Evolutionary conservation across 2,888 invertebrate genomes (phyloP), one percentile per base, ranked within the genome.

Genomic region (Pinctada fucata): DNA sequence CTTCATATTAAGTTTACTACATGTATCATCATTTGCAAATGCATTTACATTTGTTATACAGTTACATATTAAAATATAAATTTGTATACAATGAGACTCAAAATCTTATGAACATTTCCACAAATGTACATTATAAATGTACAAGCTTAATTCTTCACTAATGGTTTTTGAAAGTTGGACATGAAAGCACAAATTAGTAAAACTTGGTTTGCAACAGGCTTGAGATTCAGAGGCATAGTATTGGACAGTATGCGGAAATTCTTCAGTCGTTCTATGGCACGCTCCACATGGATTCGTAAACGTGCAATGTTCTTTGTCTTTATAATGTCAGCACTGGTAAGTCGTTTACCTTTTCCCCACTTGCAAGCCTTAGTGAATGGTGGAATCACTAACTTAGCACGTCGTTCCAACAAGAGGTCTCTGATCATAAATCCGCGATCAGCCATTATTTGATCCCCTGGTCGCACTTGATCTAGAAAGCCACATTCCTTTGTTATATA

Each of bases 381-480:
- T 2, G 71, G 76, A 2, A 76, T 76, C 6, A 49, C 47, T 10
- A 76, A 45, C n/a, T 6, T 63, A 8, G 76, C 64, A 16, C 31
- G n/a, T 13, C 71, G 8, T 13, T 71, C 49, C 6, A 64, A 6
- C 31, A 76, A 50, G 13, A 76, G 51, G 50, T 76, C 63, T 31
- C 76, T 58, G 16, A 75, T 58, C 3, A 63, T n/a, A 50, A 75
- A 75, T 49, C 75, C 75, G 6, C 75, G 50, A 31, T 75, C 75
- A 49, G 71, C 78, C 73, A 75, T 79, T 10, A 71, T 50, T 13
- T 79, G 71, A 75, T 79, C 74, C 13, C 71, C 66, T 16, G 78
- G 69, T 3, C 63, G 3, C 5, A 78, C 65, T 3, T 45, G 10
- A 51, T 74, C 51, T 3, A 74, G 48, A 71, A 70, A 75, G 2